Evolutionary conservation across 2,888 invertebrate genomes (phyloP), one percentile per base, ranked within the genome.

Genomic region (Patella depressa): DNA sequence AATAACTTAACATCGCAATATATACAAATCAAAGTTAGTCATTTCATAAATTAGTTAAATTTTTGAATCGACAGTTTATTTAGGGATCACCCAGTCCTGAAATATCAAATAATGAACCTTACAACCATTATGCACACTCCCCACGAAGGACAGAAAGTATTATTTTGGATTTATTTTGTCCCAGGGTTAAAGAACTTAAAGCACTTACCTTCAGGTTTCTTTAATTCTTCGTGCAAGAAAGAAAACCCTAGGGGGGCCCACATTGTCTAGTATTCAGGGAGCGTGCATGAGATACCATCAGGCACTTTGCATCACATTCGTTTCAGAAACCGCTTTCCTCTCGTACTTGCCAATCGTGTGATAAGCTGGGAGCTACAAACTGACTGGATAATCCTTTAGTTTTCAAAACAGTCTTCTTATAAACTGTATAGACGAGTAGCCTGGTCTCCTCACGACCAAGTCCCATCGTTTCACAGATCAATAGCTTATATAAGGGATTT

Each of bases 1-100:
- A 73, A 73, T 59, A 73, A 73, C 73, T 73, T 55, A 73, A 73
- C 57, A 73, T 55, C 57, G 45, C 55, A 73, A 73, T 55, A 29
- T 57, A 55, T 74, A 45, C 74, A 74, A 45, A 45, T 45, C 45
- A 45, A 45, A 45, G 45, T 45, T 45, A 45, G 5, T 5, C 45
- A 45, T 45, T 45, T 45, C 45, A 9, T 45, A 45, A 0, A 45
- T 45, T 45, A 45, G 45, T 45, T 45, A 45, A 45, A 45, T 45
- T 45, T 45, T 45, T 45, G 45, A 45, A 45, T 45, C 9, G 45
- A 45, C 45, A 45, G 45, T 45, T 45, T 45, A 45, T 45, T 45
- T 45, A 45, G 45, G 45, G 45, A 7, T 45, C 45, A 45, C 45
- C 9, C 45, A 45, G 45, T 45, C 45, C 45, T 45, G 45, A 45